Percentiles rank a stretch among this genome's conserved stretches.
phyloP scores from a whole-genome alignment of 2,888 invertebrate genomes.

The Synergus japonicus region DNA sequence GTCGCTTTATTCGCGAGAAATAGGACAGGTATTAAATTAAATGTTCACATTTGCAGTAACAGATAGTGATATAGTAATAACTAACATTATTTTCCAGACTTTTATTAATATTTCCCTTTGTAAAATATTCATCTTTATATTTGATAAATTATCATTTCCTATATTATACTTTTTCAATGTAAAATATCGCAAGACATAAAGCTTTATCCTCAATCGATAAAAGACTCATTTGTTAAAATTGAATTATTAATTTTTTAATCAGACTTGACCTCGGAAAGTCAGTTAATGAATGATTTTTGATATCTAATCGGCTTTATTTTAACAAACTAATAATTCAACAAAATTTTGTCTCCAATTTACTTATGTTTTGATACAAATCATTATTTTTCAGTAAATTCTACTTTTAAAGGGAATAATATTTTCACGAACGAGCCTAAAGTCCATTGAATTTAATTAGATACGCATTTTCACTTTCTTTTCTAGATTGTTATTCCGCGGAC shows the following conservation, averaged over 20 bases:
- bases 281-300: conserved; percentile 14
- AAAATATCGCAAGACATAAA: conserved; percentile 9
- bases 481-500: background rate
- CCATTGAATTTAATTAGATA: background rate
- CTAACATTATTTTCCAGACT: background rate
- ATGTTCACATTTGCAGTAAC: conserved; percentile 14
- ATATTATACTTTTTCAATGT: conserved; percentile 20
- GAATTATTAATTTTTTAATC: conserved; percentile 38
- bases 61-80: background rate
- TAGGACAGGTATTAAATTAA: conserved; percentile 12
- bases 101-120: background rate
- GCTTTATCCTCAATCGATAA: conserved; percentile 28
- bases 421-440: background rate
- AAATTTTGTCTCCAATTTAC: conserved; percentile 19
- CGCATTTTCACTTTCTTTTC: background rate
- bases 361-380: background rate
- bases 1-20: background rate
- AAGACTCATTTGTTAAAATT: conserved; percentile 32
- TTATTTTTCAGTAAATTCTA: conserved; percentile 8
- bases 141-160: conserved; percentile 15
- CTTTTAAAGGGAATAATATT: conserved; percentile 4
- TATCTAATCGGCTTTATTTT: conserved; percentile 25
- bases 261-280: conserved; percentile 25
- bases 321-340: background rate
- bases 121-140: background rate